These are phyloP conservation scores for Cossypha polioptera DNA, from an alignment of 2,797 vertebrate species.

Conservation along the genomic window DNA sequence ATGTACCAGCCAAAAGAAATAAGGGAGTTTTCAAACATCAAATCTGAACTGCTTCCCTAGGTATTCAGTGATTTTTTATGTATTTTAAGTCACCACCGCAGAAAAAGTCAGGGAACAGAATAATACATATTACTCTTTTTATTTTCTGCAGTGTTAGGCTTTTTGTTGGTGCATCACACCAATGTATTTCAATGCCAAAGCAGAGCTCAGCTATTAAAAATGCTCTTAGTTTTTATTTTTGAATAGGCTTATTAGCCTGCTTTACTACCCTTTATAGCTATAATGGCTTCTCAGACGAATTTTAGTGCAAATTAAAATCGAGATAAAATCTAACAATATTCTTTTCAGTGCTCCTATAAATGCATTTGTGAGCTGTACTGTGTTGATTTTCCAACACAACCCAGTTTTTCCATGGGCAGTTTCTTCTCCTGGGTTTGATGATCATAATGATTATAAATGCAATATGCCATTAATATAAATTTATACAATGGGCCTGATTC, in stretches of 20 bases:
- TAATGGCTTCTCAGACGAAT: not conserved
- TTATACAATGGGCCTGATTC: not conserved
- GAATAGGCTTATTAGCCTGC: not conserved
- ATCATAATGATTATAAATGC: not conserved
- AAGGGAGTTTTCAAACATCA: not conserved
- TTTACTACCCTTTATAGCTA: not conserved
- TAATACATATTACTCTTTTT: not conserved
- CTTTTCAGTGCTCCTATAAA: not conserved
- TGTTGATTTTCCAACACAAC: not conserved
- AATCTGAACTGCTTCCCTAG: not conserved
- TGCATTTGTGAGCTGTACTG: not conserved
- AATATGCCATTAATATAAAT: not conserved
- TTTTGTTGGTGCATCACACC: not conserved
- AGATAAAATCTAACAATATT: not conserved
- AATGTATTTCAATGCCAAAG: not conserved
- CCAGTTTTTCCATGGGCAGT: accelerated
- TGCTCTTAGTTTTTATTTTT: not conserved
- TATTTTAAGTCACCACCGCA: not conserved
- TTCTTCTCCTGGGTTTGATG: not conserved
- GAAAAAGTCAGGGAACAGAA: not conserved
- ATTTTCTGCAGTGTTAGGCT: not conserved
- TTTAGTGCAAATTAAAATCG: not conserved
- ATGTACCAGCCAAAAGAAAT: not conserved
- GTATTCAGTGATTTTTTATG: not conserved
- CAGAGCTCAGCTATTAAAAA: not conserved